These are phyloP conservation scores for Mellilla xanthometata DNA, from an alignment of 2,888 invertebrate genomes.

Conservation along the genomic window DNA sequence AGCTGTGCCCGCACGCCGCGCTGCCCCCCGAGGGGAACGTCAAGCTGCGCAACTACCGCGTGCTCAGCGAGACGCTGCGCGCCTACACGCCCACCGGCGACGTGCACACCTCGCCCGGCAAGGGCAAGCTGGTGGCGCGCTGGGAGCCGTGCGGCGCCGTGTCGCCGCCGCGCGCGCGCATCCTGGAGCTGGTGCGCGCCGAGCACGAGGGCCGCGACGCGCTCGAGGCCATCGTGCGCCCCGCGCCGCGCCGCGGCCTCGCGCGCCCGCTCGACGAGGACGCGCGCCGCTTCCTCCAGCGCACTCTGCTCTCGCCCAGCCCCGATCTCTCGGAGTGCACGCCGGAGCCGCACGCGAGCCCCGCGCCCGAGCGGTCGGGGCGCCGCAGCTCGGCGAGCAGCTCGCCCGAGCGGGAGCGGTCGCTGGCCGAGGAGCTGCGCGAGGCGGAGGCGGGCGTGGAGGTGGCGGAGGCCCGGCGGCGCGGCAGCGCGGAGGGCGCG, in stretches of 20 bases:
- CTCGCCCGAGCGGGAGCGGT: constrained; percentile 12
- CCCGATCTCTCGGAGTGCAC: constrained; percentile 47
- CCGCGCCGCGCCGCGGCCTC: constrained; percentile 63
- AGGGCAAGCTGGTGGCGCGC: constrained; percentile 62
- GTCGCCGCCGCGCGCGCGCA: constrained; percentile 63
- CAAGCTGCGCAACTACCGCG: constrained; percentile 62
- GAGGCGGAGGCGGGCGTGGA: constrained; percentile 44
- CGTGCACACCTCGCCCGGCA: constrained; percentile 57
- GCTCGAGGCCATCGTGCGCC: constrained; percentile 69
- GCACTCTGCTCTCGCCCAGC: constrained; percentile 61
- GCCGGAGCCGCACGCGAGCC: constrained; percentile 40
- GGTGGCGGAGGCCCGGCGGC: no score
- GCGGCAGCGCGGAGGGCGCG: constrained; percentile 49
- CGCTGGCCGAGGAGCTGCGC: constrained; percentile 39
- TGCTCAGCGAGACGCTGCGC: constrained; percentile 61
- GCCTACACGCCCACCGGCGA: constrained; percentile 68
- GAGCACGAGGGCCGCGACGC: constrained; percentile 67
- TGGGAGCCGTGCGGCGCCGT: constrained; percentile 60
- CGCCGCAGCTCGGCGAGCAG: constrained; percentile 21
- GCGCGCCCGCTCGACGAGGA: constrained; percentile 67
- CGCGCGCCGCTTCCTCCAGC: constrained; percentile 65
- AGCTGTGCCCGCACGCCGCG: constrained; percentile 47
- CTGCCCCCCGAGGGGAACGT: constrained; percentile 67
- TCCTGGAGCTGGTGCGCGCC: constrained; percentile 66
- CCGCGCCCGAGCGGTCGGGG: constrained; percentile 4